phyloP scores from a whole-genome alignment of 2,888 invertebrate genomes.

The Cataglyphis albicans region DNA sequence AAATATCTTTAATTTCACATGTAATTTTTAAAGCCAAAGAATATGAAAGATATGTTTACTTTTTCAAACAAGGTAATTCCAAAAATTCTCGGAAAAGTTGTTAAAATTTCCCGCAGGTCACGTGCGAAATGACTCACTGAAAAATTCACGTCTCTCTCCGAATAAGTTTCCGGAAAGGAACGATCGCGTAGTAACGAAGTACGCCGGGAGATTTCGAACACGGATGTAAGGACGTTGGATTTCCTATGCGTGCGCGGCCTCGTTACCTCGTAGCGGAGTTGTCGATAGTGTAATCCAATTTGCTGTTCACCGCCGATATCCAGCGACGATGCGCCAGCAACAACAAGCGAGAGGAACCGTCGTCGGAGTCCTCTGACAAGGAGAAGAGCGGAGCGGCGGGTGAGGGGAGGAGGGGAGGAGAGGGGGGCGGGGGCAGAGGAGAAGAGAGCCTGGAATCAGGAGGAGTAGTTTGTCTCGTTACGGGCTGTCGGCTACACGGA shows the following conservation, averaged over 20 bases:
- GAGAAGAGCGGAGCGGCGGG: no score
- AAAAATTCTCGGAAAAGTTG: background rate
- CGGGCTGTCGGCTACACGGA: conserved; percentile 55
- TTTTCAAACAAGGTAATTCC: background rate
- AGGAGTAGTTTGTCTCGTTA: conserved; percentile 76
- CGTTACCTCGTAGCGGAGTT: conserved; percentile 68
- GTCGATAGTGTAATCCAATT: conserved; percentile 79
- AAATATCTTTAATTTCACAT: conserved; percentile 4
- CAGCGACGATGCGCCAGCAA: conserved; percentile 45
- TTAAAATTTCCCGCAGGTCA: background rate
- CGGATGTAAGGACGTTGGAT: conserved; percentile 62
- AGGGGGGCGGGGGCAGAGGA: background rate
- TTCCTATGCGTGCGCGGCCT: conserved; percentile 53
- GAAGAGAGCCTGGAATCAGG: conserved; percentile 64
- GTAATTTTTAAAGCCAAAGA: background rate
- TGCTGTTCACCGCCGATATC: conserved; percentile 72
- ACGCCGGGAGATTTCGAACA: conserved; percentile 54
- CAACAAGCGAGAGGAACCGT: conserved; percentile 39
- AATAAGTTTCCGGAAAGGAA: background rate
- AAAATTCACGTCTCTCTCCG: conserved; percentile 13
- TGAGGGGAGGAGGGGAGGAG: background rate
- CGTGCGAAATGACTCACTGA: background rate
- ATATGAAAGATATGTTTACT: background rate
- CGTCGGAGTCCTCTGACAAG: conserved; percentile 63
- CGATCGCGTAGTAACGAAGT: conserved; percentile 42